Base-by-base conservation (phyloP, 92 coral and sea anemone species). In the Palythoa grandis region DNA sequence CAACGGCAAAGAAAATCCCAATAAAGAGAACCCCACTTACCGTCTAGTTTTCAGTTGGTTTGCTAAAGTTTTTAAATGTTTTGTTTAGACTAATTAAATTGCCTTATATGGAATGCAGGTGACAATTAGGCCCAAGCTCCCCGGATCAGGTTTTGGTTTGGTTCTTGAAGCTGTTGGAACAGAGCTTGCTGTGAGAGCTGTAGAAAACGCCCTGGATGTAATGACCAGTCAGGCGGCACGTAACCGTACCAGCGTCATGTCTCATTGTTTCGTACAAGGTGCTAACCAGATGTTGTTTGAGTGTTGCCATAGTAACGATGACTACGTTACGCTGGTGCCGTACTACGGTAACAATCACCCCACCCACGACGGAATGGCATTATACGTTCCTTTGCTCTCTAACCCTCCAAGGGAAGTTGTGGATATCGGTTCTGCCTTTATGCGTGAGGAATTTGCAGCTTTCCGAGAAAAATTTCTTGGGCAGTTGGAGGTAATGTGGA, bases 141-240 rank as follows among this genome's bases (percentile, higher is more conserved):
- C 93, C 2, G 95, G 98, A 10, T 91, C 93, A 0, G 91, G 91
- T 22, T 91, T 87, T 69, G 93, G 96, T 11, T 88, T 95, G 50
- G 89, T 96, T 54, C 93, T 93, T 23, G 96, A 96, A 74, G 99
- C 96, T 12, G 88, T 92, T 69, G 99, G 99, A 39, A 94, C 98
- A 54, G 95, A 95, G 92, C 86, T 91, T 11, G 92, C 95, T 13
- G 96, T 96, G 17, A 93, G 94, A 24, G 94, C 93, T 7, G 93
- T 96, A 16, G 99, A 96, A 84, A 91, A 91, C 15, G 78, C 88
- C 52, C 90, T 96, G 15, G 91, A 93, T 88, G 93, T 91, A 22
- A 82, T 92, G 92, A 83, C 95, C 15, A 71, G 92, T 38, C 92
- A 94, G 24, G 89, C 92, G n/a, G 39, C 87, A 4, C 88, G 92